Evolutionary conservation across 1,140 invertebrate genomes (phyloP).

Genomic region (Drosophila varians): DNA sequence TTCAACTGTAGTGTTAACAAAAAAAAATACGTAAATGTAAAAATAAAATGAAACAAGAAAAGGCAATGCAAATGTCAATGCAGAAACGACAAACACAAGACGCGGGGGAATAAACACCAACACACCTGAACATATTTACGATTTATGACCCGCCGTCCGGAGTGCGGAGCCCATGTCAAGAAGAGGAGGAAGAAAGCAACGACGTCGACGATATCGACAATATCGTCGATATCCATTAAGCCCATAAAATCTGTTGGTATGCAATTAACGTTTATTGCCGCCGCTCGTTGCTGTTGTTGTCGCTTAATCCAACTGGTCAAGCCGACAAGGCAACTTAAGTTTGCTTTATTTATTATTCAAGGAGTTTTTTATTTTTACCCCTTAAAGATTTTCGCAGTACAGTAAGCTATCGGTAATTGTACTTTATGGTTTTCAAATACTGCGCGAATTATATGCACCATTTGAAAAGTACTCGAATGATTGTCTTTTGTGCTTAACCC

Average conservation of each 20-base stretch:
- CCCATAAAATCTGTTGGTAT: conserved; percentile 80
- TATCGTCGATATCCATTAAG: conserved; percentile 81
- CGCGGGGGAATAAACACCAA: conserved; percentile 42
- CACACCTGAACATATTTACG: conserved; percentile 38
- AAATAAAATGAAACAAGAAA: conserved; percentile 31
- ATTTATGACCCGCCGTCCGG: conserved; percentile 60
- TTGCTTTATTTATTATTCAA: conserved; percentile 73
- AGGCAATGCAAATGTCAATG: conserved; percentile 66
- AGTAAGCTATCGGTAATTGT: neutral
- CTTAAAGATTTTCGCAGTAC: neutral
- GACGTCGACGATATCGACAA: conserved; percentile 68
- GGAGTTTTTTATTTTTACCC: conserved; percentile 16
- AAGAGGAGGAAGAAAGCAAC: conserved; percentile 8
- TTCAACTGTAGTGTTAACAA: neutral
- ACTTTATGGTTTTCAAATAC: neutral
- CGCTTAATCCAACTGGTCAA: conserved; percentile 73
- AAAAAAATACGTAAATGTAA: neutral
- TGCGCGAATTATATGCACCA: neutral
- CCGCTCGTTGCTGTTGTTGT: conserved; percentile 38
- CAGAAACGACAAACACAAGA: conserved; percentile 48
- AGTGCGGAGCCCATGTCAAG: conserved; percentile 44
- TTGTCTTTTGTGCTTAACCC: no score
- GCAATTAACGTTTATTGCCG: conserved; percentile 78
- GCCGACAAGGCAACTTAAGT: conserved; percentile 70
- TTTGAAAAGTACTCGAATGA: neutral